Conservation (phyloP, 2,888 invertebrate species). For the Augiades crinisus region DNA sequence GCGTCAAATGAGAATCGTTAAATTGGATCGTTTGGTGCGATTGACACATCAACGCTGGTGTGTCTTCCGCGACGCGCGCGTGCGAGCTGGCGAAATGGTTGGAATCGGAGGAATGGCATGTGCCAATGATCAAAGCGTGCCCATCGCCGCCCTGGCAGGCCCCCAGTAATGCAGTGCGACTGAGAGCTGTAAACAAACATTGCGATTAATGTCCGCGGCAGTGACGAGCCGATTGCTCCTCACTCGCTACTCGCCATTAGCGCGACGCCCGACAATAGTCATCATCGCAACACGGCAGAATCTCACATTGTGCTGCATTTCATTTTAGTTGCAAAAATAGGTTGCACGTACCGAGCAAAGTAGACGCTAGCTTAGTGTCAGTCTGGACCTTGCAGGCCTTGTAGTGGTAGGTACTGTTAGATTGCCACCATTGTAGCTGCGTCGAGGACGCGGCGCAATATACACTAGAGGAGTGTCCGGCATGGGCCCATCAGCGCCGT, state of each 20-base stretch:
- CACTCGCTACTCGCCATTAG: conserved; percentile 23
- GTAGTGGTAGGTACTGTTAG: too few relatives aligned
- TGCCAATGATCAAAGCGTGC: conserved; percentile 14
- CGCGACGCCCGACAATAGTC: background rate
- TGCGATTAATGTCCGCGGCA: background rate
- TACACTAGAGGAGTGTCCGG: too few relatives aligned
- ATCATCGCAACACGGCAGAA: conserved; percentile 2
- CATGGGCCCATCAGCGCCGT: too few relatives aligned
- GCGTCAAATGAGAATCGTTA: background rate
- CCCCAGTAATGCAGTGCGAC: background rate
- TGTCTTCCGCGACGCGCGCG: conserved; percentile 3
- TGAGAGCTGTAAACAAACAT: conserved; percentile 7
- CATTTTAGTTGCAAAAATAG: conserved; percentile 15
- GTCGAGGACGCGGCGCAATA: too few relatives aligned
- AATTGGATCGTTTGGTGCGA: background rate
- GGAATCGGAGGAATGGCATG: conserved; percentile 9
- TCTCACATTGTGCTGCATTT: background rate
- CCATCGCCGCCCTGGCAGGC: background rate
- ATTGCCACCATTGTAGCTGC: too few relatives aligned
- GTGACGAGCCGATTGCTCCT: conserved; percentile 5
- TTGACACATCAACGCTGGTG: conserved; percentile 7
- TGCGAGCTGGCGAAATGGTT: conserved; percentile 4
- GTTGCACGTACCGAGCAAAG: background rate
- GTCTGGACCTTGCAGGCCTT: too few relatives aligned
- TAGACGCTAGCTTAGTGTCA: too few relatives aligned